Evolutionary conservation across 2,113 vertebrate genomes (phyloP).

Genomic region (Tachysurus fulvidraco): DNA sequence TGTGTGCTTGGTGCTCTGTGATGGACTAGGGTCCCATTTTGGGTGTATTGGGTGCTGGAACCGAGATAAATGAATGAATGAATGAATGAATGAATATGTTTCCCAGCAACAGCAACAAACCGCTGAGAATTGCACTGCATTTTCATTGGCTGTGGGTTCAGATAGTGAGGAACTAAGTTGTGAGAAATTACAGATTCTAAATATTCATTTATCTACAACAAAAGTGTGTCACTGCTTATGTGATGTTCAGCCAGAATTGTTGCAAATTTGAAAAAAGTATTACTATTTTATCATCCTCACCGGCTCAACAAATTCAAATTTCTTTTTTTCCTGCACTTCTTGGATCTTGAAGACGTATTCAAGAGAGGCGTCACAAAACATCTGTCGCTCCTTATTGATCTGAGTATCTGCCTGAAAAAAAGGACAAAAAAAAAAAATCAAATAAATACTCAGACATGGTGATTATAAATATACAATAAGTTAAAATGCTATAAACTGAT

Average conservation of each 20-base stretch:
- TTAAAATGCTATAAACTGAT: constrained; percentile 51
- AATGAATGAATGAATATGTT: background rate
- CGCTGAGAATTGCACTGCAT: background rate
- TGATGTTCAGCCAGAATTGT: background rate
- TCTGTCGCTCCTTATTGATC: constrained; percentile 91
- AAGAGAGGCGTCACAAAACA: constrained; percentile 94
- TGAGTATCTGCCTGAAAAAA: constrained; percentile 86
- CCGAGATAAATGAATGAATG: background rate
- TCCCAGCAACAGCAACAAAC: background rate
- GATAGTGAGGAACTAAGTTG: background rate
- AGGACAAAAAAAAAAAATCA: background rate
- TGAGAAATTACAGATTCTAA: background rate
- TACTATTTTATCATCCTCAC: constrained; percentile 68
- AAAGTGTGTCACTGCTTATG: background rate
- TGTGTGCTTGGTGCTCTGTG: background rate
- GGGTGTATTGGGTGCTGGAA: background rate
- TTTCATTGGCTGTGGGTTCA: background rate
- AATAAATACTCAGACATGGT: background rate
- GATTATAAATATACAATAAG: background rate
- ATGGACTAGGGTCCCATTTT: background rate
- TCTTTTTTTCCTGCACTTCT: constrained; percentile 98
- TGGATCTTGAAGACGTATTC: constrained; percentile 99
- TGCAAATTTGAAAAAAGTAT: background rate
- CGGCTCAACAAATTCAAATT: constrained; percentile 99
- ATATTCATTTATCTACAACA: background rate